These are phyloP conservation scores for Ariolimax columbianus DNA, from an alignment of 2,888 invertebrate species.

Conservation along the genomic window DNA sequence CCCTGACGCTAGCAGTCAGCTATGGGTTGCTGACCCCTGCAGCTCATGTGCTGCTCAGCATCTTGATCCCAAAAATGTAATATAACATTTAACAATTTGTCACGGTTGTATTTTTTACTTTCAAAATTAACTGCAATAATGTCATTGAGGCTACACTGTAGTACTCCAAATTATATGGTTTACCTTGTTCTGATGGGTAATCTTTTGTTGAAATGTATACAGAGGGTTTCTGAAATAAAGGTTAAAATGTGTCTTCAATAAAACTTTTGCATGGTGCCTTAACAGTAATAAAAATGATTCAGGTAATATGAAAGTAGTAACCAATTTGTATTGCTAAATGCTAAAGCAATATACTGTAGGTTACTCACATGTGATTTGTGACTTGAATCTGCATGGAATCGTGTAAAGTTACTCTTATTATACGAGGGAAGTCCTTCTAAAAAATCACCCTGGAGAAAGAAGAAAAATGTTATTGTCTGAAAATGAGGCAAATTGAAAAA, in stretches of 20 bases:
- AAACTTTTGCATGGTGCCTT: too few species aligned
- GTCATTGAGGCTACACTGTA: neutral
- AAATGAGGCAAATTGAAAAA: neutral
- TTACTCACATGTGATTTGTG: constrained; percentile 75
- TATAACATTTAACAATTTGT: too few species aligned
- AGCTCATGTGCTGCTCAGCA: too few species aligned
- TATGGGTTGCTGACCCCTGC: too few species aligned
- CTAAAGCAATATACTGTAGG: neutral
- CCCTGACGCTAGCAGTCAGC: too few species aligned
- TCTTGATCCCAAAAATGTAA: too few species aligned
- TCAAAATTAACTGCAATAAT: neutral
- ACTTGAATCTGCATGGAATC: constrained; percentile 89
- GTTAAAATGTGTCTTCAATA: too few species aligned
- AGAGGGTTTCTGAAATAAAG: constrained; percentile 90
- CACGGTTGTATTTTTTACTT: too few species aligned
- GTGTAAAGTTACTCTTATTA: constrained; percentile 93
- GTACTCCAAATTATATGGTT: neutral
- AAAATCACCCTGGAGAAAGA: constrained; percentile 84
- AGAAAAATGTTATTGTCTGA: neutral
- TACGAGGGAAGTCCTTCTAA: constrained; percentile 93
- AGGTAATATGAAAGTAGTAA: neutral
- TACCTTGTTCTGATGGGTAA: constrained; percentile 94
- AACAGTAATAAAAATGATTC: neutral
- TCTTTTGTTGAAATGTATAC: constrained; percentile 95
- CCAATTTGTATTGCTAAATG: neutral